Conservation (phyloP, 2,113 vertebrate species). For the Austrofundulus limnaeus region DNA sequence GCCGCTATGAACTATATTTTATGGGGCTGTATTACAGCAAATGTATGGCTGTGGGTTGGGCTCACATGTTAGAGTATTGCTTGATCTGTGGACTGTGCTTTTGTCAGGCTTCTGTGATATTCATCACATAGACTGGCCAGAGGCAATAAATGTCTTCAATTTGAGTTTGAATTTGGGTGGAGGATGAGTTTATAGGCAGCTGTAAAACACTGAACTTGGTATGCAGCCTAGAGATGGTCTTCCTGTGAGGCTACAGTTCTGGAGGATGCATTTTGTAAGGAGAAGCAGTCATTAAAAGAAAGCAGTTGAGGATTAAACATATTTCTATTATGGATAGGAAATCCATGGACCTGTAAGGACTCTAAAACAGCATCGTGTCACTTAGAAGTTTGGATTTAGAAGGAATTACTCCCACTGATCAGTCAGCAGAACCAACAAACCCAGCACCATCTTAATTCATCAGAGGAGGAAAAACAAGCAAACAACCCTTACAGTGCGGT, state of each 20-base stretch:
- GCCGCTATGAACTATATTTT: slow-evolving; percentile 35
- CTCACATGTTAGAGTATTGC: slow-evolving; percentile 44
- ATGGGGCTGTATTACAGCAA: slow-evolving; percentile 20
- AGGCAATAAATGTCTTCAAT: slow-evolving; percentile 66
- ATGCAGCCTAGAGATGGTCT: slow-evolving; percentile 45
- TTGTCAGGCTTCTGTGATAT: slow-evolving; percentile 69
- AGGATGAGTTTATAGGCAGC: slow-evolving; percentile 70
- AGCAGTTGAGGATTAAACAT: slow-evolving; percentile 40
- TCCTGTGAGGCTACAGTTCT: slow-evolving; percentile 32
- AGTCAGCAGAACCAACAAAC: too few relatives aligned
- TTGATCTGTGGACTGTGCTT: slow-evolving; percentile 29
- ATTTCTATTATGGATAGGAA: slow-evolving; percentile 7
- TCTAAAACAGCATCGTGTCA: neutral
- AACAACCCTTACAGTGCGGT: too few relatives aligned
- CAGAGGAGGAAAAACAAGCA: too few relatives aligned
- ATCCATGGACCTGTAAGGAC: neutral
- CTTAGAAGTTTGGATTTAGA: neutral
- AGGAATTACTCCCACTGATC: too few relatives aligned
- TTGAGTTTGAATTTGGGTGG: slow-evolving; percentile 75
- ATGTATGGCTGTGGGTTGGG: slow-evolving; percentile 2
- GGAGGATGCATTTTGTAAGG: slow-evolving; percentile 45
- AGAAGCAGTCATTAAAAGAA: slow-evolving; percentile 40
- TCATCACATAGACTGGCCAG: slow-evolving; percentile 52
- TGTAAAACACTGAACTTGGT: slow-evolving; percentile 79
- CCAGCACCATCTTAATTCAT: too few relatives aligned